Evolutionary conservation across 2,113 vertebrate species (phyloP).

Genomic region (Antidorcas marsupialis): DNA sequence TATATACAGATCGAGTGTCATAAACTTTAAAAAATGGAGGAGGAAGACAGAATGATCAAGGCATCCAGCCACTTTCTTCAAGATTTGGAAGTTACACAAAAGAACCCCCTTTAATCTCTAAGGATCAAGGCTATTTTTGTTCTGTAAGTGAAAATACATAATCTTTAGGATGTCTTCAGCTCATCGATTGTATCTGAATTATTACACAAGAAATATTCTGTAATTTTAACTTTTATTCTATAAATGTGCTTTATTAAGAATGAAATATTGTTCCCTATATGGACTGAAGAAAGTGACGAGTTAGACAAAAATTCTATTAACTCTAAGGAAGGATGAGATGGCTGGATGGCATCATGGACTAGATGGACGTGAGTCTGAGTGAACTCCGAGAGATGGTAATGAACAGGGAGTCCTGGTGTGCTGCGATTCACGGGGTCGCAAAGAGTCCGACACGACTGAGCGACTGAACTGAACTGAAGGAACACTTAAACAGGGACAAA

Average conservation of each 20-base stretch:
- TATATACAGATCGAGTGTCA: not conserved
- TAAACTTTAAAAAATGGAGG: not conserved
- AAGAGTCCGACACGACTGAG: too few relatives aligned
- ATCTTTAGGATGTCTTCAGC: not conserved
- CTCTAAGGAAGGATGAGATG: not conserved
- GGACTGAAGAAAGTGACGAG: not conserved
- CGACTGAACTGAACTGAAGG: not conserved
- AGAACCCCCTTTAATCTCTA: not conserved
- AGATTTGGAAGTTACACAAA: not conserved
- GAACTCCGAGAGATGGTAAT: too few relatives aligned
- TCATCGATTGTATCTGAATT: not conserved
- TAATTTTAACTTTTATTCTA: not conserved
- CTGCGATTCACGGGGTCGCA: too few relatives aligned
- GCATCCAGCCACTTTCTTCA: not conserved
- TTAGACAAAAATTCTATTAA: not conserved
- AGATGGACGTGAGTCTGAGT: too few relatives aligned
- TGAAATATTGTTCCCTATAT: not conserved
- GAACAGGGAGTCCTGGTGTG: too few relatives aligned
- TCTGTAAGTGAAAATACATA: not conserved
- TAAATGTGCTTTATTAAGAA: not conserved
- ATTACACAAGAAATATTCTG: not conserved
- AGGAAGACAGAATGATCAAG: not conserved
- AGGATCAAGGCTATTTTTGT: not conserved
- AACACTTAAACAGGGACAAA: not conserved
- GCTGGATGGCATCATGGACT: too few relatives aligned